Evolutionary conservation across 2,797 vertebrate species (phyloP).

Genomic region (Graptemys geographica): DNA sequence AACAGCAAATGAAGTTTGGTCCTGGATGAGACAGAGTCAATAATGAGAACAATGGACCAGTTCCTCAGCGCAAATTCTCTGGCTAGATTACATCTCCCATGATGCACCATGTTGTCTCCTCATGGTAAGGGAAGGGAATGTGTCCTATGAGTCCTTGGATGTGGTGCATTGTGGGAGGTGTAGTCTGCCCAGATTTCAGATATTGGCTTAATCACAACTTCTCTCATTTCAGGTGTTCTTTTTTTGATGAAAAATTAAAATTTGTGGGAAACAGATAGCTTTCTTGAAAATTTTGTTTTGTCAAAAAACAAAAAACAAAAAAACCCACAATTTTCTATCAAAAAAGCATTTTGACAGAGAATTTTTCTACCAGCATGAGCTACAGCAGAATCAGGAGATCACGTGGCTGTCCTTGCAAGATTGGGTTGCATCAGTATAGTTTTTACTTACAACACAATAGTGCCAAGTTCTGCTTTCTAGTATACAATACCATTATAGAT

Average conservation of each 20-base stretch:
- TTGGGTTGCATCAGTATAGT: constrained; percentile 30
- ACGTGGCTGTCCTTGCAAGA: background rate
- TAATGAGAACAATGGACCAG: background rate
- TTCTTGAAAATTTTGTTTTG: background rate
- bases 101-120: background rate
- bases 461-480: background rate
- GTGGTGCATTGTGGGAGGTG: background rate
- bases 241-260: background rate
- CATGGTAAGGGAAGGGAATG: background rate
- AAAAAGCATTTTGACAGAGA: background rate
- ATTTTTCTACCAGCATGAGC: constrained; percentile 22
- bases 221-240: background rate
- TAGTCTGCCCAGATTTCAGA: background rate
- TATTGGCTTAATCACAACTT: background rate
- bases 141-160: background rate
- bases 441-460: constrained; percentile 8
- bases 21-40: background rate
- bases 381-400: background rate
- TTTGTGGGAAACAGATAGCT: background rate
- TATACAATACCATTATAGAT: background rate
- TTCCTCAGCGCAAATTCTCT: background rate
- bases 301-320: too few relatives aligned
- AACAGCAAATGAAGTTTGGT: background rate
- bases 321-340: background rate
- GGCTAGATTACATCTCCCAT: background rate